phyloP scores from a whole-genome alignment of 2,113 vertebrate species.

The Takifugu flavidus region DNA sequence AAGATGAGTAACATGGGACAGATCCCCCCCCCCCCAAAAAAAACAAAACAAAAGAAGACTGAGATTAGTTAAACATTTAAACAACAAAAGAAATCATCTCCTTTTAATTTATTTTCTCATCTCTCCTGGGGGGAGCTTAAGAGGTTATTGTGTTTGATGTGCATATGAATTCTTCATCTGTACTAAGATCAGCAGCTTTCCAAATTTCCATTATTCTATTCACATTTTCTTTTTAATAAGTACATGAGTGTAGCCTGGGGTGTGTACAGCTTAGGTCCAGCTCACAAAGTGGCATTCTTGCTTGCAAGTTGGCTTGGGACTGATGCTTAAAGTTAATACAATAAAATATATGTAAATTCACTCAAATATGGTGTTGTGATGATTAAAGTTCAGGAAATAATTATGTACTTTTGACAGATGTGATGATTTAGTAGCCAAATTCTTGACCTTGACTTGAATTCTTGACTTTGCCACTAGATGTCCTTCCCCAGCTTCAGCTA shows the following conservation, averaged over 20 bases:
- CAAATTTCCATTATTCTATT: background rate
- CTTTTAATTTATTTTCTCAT: background rate
- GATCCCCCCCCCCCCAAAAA: background rate
- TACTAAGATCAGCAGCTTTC: background rate
- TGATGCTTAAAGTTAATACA: background rate
- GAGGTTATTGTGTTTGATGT: background rate
- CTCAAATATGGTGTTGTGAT: background rate
- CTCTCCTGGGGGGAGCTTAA: background rate
- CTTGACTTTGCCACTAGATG: conserved; percentile 64
- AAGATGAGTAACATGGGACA: conserved; percentile 6
- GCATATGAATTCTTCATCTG: background rate
- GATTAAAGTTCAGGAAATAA: conserved; percentile 6
- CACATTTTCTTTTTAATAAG: background rate
- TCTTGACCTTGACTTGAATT: conserved; percentile 19
- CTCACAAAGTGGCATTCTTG: background rate
- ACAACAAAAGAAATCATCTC: background rate
- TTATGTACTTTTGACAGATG: background rate
- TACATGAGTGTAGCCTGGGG: background rate
- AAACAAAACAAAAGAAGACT: background rate
- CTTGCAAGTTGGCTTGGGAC: background rate
- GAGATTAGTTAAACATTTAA: background rate
- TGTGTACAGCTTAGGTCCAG: background rate
- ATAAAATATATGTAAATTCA: background rate
- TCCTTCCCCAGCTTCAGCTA: conserved; percentile 55
- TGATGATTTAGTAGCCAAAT: background rate